Base-by-base conservation (phyloP, 2,113 vertebrate genomes). In the Anoura caudifer region DNA sequence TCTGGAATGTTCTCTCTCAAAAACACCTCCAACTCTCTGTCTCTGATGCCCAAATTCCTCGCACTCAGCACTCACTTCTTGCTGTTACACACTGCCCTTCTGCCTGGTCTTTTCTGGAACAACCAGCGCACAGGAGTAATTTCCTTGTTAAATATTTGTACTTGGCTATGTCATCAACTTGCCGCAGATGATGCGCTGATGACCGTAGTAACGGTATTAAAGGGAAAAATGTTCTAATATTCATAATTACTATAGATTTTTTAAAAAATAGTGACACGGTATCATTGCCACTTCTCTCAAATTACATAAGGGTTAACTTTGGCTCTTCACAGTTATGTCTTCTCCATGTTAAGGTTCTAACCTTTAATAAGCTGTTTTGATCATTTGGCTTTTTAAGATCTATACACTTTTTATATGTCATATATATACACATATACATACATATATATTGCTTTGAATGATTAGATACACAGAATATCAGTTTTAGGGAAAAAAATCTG, bases 141-240 rank as follows among this genome's bases (percentile, higher is more conserved):
- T 52, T 63, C 76, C n/a, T 86, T 72, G 73, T 96, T n/a, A 73
- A 65, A 41, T 86, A 95, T 84, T 80, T 90, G 80, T 92, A 22
- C 63, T 94, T 63, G 54, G 26, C 84, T 45, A 65, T 47, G 38
- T 97, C 91, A 93, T 95, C 54, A 28, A 12, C 20, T 75, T 95
- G 69, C 69, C 90, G 3, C 94, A 87, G 73, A 90, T 33, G 16
- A 87, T 94, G 80, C 70, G 90, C 72, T 87, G 84, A 73, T 93
- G 90, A 75, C 75, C 41, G 69, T 70, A 91, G 50, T 95, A 95
- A 95, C 94, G 92, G 94, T 31, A 80, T 76, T 94, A 76, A 91
- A 61, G 90, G 89, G 82, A 85, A 65, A 56, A 17, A 38, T 17
- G 26, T 41, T 88, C 20, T 80, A 50, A 65, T 76, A 87, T 36